Evolutionary conservation across 2,113 vertebrate species (phyloP).

Genomic region (Myotis davidii): DNA sequence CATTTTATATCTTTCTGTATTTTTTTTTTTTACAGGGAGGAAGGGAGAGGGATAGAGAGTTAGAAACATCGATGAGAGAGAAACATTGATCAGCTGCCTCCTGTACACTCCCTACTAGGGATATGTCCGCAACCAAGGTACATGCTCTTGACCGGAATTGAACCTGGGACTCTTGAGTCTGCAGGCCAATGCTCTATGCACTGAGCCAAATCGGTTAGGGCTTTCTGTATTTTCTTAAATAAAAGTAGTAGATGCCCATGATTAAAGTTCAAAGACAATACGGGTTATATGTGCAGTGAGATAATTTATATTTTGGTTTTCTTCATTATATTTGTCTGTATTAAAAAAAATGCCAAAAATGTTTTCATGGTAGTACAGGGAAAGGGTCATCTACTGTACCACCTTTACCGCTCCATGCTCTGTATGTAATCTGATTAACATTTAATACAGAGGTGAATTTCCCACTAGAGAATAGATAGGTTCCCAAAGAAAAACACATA

Average conservation of each 20-base stretch:
- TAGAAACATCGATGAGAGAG: too few species aligned
- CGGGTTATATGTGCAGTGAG: background rate
- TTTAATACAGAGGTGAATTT: background rate
- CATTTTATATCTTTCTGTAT: background rate
- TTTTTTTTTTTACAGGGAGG: background rate
- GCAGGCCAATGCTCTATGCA: too few species aligned
- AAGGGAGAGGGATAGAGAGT: too few species aligned
- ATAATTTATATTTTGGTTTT: background rate
- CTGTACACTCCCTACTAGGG: too few species aligned
- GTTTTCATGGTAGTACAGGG: background rate
- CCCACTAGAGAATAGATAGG: background rate
- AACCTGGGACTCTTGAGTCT: too few species aligned
- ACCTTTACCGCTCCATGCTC: background rate
- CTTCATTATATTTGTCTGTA: conserved; percentile 18
- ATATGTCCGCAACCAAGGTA: too few species aligned
- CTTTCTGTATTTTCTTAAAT: background rate
- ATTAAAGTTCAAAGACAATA: conserved; percentile 31
- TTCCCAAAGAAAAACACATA: conserved; percentile 44
- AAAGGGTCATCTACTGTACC: background rate
- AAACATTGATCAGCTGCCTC: too few species aligned
- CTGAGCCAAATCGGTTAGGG: too few species aligned
- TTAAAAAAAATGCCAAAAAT: background rate
- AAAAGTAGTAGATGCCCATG: background rate
- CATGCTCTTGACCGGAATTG: too few species aligned
- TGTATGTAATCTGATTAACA: conserved; percentile 1